Percentiles rank a stretch among this genome's conserved stretches.
These are phyloP conservation scores for Polietes domitor DNA, from an alignment of 2,888 invertebrate species.

Conservation along the genomic window DNA sequence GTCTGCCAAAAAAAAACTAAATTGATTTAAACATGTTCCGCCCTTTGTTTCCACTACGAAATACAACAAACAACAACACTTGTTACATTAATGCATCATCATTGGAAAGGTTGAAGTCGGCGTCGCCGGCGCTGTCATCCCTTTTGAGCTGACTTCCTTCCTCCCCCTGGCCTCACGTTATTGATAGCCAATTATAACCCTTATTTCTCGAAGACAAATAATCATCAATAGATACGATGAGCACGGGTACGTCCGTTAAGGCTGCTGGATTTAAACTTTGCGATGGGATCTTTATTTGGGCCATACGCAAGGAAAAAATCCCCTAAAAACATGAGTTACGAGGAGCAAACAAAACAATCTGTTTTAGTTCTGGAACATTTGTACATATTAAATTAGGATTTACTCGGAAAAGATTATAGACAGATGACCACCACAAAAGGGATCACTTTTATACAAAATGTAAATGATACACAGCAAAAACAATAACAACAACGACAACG, in stretches of 20 bases:
- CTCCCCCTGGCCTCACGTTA: slow-evolving; percentile 1
- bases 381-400: slow-evolving; percentile 65
- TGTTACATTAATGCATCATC: slow-evolving; percentile 49
- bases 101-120: neutral
- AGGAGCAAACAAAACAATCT: slow-evolving; percentile 65
- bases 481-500: too few species aligned
- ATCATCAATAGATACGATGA: slow-evolving; percentile 21
- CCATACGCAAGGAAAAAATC: neutral
- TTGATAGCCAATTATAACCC: slow-evolving; percentile 59
- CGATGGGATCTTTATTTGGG: neutral
- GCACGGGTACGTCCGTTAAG: slow-evolving; percentile 11
- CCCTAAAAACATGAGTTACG: slow-evolving; percentile 49
- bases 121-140: neutral
- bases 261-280: slow-evolving; percentile 18
- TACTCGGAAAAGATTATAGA: slow-evolving; percentile 40
- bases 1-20: neutral
- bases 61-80: slow-evolving; percentile 38
- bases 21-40: slow-evolving; percentile 56
- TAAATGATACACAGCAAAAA: neutral
- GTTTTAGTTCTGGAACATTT: slow-evolving; percentile 58
- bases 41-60: slow-evolving; percentile 39
- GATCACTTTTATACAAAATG: neutral
- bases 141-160: neutral
- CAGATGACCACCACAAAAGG: slow-evolving; percentile 23
- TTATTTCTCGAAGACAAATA: slow-evolving; percentile 38